Evolutionary conservation across 2,888 invertebrate species (phyloP).

Genomic region (Nomada hirtipes): DNA sequence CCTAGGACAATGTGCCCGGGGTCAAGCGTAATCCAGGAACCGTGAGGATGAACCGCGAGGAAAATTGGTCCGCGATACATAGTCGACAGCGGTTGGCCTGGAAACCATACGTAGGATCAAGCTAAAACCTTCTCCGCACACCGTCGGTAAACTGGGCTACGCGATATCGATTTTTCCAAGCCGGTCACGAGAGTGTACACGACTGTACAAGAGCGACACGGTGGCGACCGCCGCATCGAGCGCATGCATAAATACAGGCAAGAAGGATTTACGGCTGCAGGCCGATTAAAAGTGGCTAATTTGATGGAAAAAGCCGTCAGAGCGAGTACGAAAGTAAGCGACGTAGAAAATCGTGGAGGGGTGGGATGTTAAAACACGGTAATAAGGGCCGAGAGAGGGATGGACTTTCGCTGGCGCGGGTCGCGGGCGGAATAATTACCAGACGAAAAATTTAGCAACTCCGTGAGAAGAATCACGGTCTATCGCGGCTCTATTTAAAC

Average conservation of each 20-base stretch:
- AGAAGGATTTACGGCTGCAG: conserved; percentile 15
- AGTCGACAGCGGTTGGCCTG: conserved; percentile 48
- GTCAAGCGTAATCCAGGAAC: not conserved
- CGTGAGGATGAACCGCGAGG: not conserved
- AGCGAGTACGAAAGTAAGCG: conserved; percentile 38
- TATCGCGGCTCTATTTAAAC: not conserved
- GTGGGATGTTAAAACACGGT: conserved; percentile 32
- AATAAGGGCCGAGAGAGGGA: conserved; percentile 13
- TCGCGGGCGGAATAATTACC: conserved; percentile 22
- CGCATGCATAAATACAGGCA: conserved; percentile 57
- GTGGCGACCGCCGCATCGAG: conserved; percentile 39
- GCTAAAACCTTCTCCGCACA: conserved; percentile 53
- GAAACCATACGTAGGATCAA: conserved; percentile 51
- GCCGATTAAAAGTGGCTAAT: conserved; percentile 64
- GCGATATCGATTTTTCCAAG: conserved; percentile 65
- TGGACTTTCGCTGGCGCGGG: conserved; percentile 3
- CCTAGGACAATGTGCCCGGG: not conserved
- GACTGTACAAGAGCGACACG: conserved; percentile 26
- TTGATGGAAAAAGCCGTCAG: conserved; percentile 57
- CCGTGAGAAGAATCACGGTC: conserved; percentile 4
- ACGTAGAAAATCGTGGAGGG: conserved; percentile 31
- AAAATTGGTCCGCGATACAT: not conserved
- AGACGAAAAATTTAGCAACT: conserved; percentile 15
- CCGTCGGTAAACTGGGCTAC: conserved; percentile 63
- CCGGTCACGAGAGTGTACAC: conserved; percentile 30